These are phyloP conservation scores for Parasteatoda lunata DNA, from an alignment of 2,888 invertebrate genomes.

Conservation along the genomic window DNA sequence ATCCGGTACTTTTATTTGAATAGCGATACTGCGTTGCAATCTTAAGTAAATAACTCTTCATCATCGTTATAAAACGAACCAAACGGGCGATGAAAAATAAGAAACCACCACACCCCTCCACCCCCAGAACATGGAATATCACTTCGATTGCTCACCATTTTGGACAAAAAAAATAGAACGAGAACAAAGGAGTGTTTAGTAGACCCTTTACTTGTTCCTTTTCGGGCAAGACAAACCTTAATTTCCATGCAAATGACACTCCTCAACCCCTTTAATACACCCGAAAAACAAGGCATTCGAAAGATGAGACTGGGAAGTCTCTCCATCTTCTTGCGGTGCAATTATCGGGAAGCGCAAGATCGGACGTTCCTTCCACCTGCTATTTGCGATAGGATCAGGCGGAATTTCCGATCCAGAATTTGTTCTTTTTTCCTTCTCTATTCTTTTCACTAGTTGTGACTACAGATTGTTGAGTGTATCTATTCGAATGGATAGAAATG, in stretches of 20 bases:
- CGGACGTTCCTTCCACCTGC: slow-evolving; percentile 26
- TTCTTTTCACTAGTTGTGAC: slow-evolving; percentile 6
- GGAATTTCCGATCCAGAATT: slow-evolving; percentile 41
- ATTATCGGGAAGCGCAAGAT: slow-evolving; percentile 44
- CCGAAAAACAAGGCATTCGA: neutral
- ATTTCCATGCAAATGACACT: slow-evolving; percentile 49
- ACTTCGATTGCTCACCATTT: neutral
- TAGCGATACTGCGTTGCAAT: no score
- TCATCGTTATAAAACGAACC: no score
- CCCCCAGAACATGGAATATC: neutral
- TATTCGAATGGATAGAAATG: neutral
- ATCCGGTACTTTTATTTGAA: no score
- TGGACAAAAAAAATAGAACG: neutral
- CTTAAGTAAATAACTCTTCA: no score
- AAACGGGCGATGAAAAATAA: no score
- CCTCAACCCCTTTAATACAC: slow-evolving; percentile 27
- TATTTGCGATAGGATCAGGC: slow-evolving; percentile 32
- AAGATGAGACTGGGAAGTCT: neutral
- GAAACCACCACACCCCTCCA: neutral
- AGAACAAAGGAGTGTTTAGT: neutral
- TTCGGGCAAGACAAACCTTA: slow-evolving; percentile 48
- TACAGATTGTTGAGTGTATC: slow-evolving; percentile 51
- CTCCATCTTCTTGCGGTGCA: slow-evolving; percentile 18
- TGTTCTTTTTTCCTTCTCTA: neutral
- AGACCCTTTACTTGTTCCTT: neutral